Percentiles rank a stretch among this genome's conserved stretches.
Evolutionary conservation across 2,888 invertebrate species (phyloP).

Genomic region (Drosophila kuntzei): DNA sequence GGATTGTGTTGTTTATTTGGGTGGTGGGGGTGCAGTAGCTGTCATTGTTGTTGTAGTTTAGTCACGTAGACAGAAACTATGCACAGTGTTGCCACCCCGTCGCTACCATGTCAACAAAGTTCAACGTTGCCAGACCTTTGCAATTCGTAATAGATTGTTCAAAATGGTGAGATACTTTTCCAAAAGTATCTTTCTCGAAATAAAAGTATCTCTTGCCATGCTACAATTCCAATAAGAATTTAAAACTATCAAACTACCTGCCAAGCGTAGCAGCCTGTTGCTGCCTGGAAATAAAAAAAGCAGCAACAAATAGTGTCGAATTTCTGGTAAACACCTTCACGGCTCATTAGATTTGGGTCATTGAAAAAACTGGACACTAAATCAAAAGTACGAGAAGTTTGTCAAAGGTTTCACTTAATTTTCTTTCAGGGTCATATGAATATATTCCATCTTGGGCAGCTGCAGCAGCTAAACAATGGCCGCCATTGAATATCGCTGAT

Average conservation of each 20-base stretch:
- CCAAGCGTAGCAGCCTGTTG: constrained; percentile 55
- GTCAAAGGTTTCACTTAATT: neutral
- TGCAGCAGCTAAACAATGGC: constrained; percentile 38
- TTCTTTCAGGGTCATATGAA: constrained; percentile 18
- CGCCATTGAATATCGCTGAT: constrained; percentile 47
- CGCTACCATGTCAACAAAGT: neutral
- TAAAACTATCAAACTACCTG: constrained; percentile 26
- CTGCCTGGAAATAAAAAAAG: constrained; percentile 13
- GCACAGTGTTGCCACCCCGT: constrained; percentile 65
- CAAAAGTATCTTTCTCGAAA: too few relatives aligned
- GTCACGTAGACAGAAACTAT: constrained; percentile 67
- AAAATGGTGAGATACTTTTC: too few relatives aligned
- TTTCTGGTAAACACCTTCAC: constrained; percentile 58
- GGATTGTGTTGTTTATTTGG: constrained; percentile 55
- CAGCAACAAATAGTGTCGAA: constrained; percentile 42
- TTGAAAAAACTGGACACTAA: constrained; percentile 3
- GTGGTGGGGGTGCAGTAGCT: constrained; percentile 50
- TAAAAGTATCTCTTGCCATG: too few relatives aligned
- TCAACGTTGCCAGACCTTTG: neutral
- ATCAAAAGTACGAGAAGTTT: constrained; percentile 6
- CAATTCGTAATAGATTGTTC: too few relatives aligned
- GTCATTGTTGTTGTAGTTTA: constrained; percentile 50
- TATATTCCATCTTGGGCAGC: constrained; percentile 31
- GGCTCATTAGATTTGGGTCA: constrained; percentile 60
- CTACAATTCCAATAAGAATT: constrained; percentile 55